Evolutionary conservation across 2,113 vertebrate genomes (phyloP).

Genomic region (Arenaria interpres): DNA sequence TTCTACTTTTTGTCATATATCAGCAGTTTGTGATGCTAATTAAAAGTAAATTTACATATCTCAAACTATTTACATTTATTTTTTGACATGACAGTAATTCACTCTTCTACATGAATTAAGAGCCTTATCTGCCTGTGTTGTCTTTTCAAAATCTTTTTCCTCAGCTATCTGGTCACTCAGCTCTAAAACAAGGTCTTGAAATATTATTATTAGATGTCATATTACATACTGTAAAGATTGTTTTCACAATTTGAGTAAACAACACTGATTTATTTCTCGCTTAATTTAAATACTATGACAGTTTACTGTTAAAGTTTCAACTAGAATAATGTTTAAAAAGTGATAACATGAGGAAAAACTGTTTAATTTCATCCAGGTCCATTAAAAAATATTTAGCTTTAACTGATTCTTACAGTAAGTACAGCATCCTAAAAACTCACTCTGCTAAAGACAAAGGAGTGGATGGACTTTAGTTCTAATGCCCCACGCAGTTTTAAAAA

Average conservation of each 20-base stretch:
- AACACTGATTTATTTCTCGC: background rate
- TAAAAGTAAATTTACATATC: slow-evolving; percentile 2
- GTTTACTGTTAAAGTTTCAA: background rate
- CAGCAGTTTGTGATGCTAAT: background rate
- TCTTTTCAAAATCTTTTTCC: background rate
- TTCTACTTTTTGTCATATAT: background rate
- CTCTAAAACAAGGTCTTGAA: background rate
- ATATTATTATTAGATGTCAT: background rate
- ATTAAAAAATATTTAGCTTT: background rate
- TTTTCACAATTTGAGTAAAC: background rate
- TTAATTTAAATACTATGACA: background rate
- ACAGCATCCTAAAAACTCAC: background rate
- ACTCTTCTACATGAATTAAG: background rate
- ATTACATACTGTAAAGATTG: background rate
- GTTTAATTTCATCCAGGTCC: background rate
- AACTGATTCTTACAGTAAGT: background rate
- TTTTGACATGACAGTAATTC: background rate
- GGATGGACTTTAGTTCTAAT: too few species aligned
- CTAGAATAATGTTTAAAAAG: background rate
- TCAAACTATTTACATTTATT: background rate
- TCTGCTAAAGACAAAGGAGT: background rate
- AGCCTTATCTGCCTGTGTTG: background rate
- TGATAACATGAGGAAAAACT: background rate
- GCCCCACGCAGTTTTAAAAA: background rate
- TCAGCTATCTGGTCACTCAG: background rate